Base-by-base conservation (phyloP, 2,888 invertebrate genomes). In the Polymixis lichenea region DNA sequence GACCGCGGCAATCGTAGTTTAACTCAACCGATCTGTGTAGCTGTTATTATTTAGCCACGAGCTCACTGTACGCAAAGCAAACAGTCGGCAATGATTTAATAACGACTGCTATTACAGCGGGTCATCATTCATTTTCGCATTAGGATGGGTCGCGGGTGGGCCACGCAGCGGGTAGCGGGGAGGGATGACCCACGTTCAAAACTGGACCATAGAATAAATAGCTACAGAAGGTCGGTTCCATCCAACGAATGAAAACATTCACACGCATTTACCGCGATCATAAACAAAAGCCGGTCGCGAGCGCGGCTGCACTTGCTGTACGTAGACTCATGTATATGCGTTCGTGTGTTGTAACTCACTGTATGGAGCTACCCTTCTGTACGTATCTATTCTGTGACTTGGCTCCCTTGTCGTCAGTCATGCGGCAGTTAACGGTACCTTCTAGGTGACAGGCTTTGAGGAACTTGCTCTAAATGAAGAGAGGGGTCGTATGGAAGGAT, bases 101-200 rank as follows among this genome's bases (percentile, higher is more conserved):
- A 93, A 92, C 91, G 87, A 89, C 83, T 85, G 88, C 88, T 91
- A 90, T 93, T 91, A 94, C 89, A 89, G 87, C 82, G 86, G 90
- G 89, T 89, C 91, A 92, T 93, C 92, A 92, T 91, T 93, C 92
- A 93, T 93, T 92, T 91, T 92, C 91, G 89, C 92, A 92, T 93
- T 93, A 92, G 90, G 89, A 80, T 77, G 86, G 85, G 82, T 76
- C 79, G 67, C 66, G 81, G 82, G 80, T 19, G 83, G 53, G 32
- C 32, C n/a, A 25, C 65, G 53, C 28, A 56, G 67, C 46, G 75
- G 75, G 49, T 58, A 73, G 80, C 56, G 38, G 73, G 81, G 84
- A 69, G 28, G 58, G 62, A 64, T 78, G 81, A 87, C 87, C 86
- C 83, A 77, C 83, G 87, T 85, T 78, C 73, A 77, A 68, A 83